Base-by-base conservation (phyloP, 2,888 invertebrate species). In the Harmothoe impar region DNA sequence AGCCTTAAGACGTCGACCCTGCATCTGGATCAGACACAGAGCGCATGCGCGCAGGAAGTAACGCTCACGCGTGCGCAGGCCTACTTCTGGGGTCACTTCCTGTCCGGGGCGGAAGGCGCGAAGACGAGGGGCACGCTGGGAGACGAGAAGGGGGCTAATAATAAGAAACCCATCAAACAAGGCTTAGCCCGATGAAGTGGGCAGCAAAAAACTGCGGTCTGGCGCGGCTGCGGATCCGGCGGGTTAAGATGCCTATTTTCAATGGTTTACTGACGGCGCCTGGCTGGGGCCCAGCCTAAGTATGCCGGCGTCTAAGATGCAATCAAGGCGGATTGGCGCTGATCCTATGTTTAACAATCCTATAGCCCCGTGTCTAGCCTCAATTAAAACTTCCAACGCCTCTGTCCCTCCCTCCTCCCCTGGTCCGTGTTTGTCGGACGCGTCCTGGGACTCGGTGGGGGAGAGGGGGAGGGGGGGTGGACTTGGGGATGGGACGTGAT, bases 211-310 rank as follows among this genome's bases (percentile, higher is more conserved):
- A 25, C 54, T 29, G 77, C 12, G 81, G 52, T 20, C 25, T 15
- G 25, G 86, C n/a, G 54, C 5, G 78, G n/a, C 25, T 20, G 33
- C 12, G 78, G 78, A 78, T 78, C 3, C 25, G 20, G 5, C 20
- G 56, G 86, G 86, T 86, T 86, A 86, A 86, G 86, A 86, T 54
- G 86, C 29, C 86, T 86, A 86, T 86, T 86, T 86, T 86, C 86
- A 52, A 52, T 52, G 86, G 86, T 86, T 54, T 86, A 54, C 25
- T 23, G 54, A 56, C 29, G 29, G 31, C 52, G 54, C 56, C 86
- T 12, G 29, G 20, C 54, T 29, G 54, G 15, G n/a, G 29, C 86
- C 25, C 3, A 54, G 20, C 20, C 29, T 86, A 86, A 86, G 56
- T 86, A 86, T n/a, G 25, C 7, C 31, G 25, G 25, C 20, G 54